These are phyloP conservation scores for Myathropa florea DNA, from an alignment of 2,888 invertebrate species.

Conservation along the genomic window DNA sequence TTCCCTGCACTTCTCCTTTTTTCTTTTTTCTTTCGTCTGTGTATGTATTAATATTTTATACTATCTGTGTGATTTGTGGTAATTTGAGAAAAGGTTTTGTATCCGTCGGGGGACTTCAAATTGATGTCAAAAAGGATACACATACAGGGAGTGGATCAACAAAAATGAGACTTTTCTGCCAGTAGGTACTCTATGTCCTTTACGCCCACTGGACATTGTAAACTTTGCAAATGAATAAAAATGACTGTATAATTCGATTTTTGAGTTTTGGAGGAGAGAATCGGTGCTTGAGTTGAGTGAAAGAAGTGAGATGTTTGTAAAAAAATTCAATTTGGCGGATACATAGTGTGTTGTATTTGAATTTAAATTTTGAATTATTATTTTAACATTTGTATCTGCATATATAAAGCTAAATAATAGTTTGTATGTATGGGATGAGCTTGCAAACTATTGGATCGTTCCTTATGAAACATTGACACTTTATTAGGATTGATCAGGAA, in stretches of 20 bases:
- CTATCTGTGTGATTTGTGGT: slow-evolving; percentile 59
- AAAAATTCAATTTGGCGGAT: too few species aligned
- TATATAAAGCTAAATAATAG: too few species aligned
- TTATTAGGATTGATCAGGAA: too few species aligned
- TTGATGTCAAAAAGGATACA: slow-evolving; percentile 58
- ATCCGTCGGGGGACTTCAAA: slow-evolving; percentile 53
- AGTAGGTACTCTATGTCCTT: background rate
- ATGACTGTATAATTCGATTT: background rate
- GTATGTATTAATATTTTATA: slow-evolving; percentile 57
- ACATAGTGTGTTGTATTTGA: too few species aligned
- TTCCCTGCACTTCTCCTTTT: slow-evolving; percentile 22
- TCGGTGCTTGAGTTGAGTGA: background rate
- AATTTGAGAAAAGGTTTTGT: slow-evolving; percentile 62
- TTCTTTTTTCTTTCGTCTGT: slow-evolving; percentile 2
- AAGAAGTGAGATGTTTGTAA: background rate
- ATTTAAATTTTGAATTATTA: too few species aligned
- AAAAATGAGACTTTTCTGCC: background rate
- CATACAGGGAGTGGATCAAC: slow-evolving; percentile 8
- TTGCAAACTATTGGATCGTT: too few species aligned
- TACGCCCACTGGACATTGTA: background rate
- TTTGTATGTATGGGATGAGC: too few species aligned
- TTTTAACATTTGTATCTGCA: too few species aligned
- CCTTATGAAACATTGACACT: too few species aligned
- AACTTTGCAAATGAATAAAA: background rate
- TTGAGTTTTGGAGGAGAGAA: background rate